Evolutionary conservation across 2,113 vertebrate species (phyloP).

Genomic region (Hypocryptadius cinnamomeus): DNA sequence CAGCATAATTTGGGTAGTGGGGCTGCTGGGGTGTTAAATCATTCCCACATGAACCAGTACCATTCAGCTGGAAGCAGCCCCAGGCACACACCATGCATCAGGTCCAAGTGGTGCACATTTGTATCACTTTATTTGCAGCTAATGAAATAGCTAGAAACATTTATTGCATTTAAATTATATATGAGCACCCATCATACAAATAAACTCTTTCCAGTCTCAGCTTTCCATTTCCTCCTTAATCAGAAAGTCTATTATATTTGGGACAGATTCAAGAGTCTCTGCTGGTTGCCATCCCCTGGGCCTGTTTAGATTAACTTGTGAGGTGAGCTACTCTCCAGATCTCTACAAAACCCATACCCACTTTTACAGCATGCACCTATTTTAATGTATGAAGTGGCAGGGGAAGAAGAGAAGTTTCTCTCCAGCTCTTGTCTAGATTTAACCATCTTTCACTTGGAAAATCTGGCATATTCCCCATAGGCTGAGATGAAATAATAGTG

Average conservation of each 20-base stretch:
- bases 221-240: neutral
- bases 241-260: neutral
- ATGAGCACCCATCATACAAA: slow-evolving; percentile 14
- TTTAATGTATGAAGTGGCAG: neutral
- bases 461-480: neutral
- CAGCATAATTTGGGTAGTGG: slow-evolving; percentile 8
- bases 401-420: neutral
- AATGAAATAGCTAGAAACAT: slow-evolving; percentile 50
- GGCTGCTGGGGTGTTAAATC: slow-evolving; percentile 15
- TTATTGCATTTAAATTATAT: slow-evolving; percentile 46
- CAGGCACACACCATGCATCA: neutral
- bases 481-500: neutral
- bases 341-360: neutral
- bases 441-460: neutral
- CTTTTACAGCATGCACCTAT: neutral
- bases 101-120: slow-evolving; percentile 33
- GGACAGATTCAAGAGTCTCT: neutral
- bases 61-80: slow-evolving; percentile 10
- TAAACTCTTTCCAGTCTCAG: slow-evolving; percentile 27
- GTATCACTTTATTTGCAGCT: slow-evolving; percentile 51
- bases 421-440: neutral
- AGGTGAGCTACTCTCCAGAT: neutral
- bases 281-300: neutral
- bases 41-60: neutral
- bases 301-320: neutral